Percentiles rank a stretch among this genome's conserved stretches.
These are phyloP conservation scores for Colaptes auratus DNA, from an alignment of 2,113 vertebrate genomes.

Conservation along the genomic window DNA sequence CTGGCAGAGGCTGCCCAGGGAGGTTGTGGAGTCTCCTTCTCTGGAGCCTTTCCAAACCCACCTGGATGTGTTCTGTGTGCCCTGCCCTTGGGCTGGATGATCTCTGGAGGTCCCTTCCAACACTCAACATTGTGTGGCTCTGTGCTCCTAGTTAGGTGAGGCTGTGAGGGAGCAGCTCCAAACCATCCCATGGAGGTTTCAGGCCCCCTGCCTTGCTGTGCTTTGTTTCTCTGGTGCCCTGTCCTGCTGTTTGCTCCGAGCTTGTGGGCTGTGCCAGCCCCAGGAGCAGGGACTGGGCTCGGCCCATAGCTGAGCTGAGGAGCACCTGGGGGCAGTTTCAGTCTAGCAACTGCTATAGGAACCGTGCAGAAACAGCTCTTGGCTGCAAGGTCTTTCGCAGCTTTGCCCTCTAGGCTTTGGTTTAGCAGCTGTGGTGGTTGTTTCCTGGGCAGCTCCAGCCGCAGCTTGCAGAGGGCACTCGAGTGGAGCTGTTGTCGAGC, in stretches of 20 bases:
- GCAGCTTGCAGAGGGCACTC: background rate
- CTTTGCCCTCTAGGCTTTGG: background rate
- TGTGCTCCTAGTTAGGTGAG: background rate
- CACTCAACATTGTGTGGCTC: no score
- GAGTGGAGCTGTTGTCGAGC: conserved; percentile 28
- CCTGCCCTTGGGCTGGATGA: no score
- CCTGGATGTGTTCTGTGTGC: no score
- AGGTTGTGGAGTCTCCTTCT: no score
- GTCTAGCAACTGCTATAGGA: background rate
- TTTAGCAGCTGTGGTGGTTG: background rate
- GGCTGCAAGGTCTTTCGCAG: background rate
- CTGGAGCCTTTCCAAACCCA: no score
- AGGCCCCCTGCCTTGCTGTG: accelerated
- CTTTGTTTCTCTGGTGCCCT: background rate
- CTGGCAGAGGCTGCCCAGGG: no score
- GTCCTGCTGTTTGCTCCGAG: background rate
- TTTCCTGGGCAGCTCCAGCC: background rate
- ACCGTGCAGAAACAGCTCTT: background rate
- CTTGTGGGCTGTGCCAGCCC: background rate
- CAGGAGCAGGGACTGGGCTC: background rate
- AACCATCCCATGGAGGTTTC: background rate
- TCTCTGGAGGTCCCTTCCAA: no score
- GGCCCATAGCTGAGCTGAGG: background rate
- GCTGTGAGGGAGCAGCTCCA: background rate
- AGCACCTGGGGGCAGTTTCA: background rate